A percentile compares a stretch with the other conserved stretches of the same genome.
Evolutionary conservation across 2,797 vertebrate genomes (phyloP).

Genomic region (Chelon labrosus): DNA sequence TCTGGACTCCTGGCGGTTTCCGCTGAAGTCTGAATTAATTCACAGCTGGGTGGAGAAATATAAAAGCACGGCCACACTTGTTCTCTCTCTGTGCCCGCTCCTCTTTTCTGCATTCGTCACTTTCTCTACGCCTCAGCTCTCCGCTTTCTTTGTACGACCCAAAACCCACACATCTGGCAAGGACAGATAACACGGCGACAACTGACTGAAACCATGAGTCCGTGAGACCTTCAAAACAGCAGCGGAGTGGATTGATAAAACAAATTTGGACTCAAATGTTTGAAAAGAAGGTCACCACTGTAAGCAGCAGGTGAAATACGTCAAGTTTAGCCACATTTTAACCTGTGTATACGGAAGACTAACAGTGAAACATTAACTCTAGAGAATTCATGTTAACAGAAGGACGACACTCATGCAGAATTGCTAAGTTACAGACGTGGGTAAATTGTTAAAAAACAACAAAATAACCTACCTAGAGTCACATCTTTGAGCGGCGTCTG

Average conservation of each 20-base stretch:
- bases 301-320: background rate
- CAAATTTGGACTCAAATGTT: slow-evolving; percentile 1
- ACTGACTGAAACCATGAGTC: slow-evolving; percentile 12
- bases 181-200: slow-evolving; percentile 32
- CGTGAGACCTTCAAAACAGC: background rate
- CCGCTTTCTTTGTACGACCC: background rate
- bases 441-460: slow-evolving; percentile 3
- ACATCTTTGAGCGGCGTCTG: slow-evolving; percentile 65
- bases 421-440: background rate
- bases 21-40: slow-evolving; percentile 44
- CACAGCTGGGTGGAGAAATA: slow-evolving; percentile 33
- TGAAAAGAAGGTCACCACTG: background rate
- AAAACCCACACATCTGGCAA: slow-evolving; percentile 23
- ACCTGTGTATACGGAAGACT: background rate
- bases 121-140: slow-evolving; percentile 10
- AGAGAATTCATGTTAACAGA: background rate
- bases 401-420: background rate
- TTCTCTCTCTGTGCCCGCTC: background rate
- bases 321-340: background rate
- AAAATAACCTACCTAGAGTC: slow-evolving; percentile 68
- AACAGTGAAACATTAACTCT: background rate
- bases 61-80: slow-evolving; percentile 7
- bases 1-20: slow-evolving; percentile 42
- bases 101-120: slow-evolving; percentile 6
- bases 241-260: background rate